Base-by-base conservation (phyloP, 2,888 invertebrate species). In the Drosophila anceps region DNA sequence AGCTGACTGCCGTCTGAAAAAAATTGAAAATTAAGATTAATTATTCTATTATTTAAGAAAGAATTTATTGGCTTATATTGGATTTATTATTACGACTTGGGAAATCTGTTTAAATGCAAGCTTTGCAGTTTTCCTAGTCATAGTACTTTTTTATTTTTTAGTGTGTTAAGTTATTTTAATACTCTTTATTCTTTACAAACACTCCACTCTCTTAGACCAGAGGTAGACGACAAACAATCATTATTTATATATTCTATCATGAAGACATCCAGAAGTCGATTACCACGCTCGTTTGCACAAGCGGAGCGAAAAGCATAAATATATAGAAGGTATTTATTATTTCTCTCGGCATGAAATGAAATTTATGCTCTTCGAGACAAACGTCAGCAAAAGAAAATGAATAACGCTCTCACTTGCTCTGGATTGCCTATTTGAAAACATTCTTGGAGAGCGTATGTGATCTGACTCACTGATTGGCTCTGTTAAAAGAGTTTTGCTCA, bases 41-140 rank as follows among this genome's bases (percentile, higher is more conserved):
- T 84, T 79, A 55, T 46, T 53, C 66, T 67, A 81, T 72, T 82
- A 76, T 68, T 59, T 69, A 33, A 13, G 24, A 13, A 29, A 37
- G 27, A 79, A 86, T 86, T 88, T 88, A 88, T 86, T 74, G 84
- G 75, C 81, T 81, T 83, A 81, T 62, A 74, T 76, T 50, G 48
- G 3, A 50, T 29, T 50, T 50, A 29, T 50, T 31, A 18, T 31
- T 31, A 20, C 50, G 31, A 50, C 18, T 31, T 24, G 9, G 20
- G 4, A 20, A 35, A 50, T 51, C 7, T 18, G 20, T 18, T 20
- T 1, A 1, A 13, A 2, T 31, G n/a, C 31, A 20, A 33, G 50
- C 31, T 50, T 6, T 15, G n/a, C 48, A n/a, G 4, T 50, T 9
- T 50, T 12, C 5, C 27, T n/a, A 5, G 24, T 15, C 27, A 4